Evolutionary conservation across 2,888 invertebrate genomes (phyloP).

Genomic region (Lomographa bimaculata): DNA sequence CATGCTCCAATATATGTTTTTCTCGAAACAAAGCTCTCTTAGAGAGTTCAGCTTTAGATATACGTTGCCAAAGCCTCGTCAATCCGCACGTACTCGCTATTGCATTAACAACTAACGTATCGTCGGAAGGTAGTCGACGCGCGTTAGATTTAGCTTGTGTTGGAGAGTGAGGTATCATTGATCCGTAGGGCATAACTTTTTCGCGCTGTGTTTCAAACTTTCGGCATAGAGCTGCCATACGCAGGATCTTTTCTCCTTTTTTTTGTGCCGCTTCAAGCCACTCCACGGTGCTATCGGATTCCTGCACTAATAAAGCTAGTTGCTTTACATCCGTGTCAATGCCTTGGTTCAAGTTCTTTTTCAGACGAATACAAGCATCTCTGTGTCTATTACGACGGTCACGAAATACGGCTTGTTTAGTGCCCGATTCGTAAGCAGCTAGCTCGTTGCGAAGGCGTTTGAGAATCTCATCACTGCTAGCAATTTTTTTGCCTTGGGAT

Average conservation of each 20-base stretch:
- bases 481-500: conserved; percentile 68
- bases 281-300: conserved; percentile 63
- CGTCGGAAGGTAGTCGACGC: conserved; percentile 53
- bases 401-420: conserved; percentile 70
- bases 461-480: conserved; percentile 61
- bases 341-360: conserved; percentile 53
- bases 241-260: conserved; percentile 79
- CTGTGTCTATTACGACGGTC: conserved; percentile 68
- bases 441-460: conserved; percentile 62
- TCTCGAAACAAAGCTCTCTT: conserved; percentile 64
- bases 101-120: conserved; percentile 59
- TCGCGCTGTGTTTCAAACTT: conserved; percentile 83
- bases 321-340: conserved; percentile 54
- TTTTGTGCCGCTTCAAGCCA: conserved; percentile 62
- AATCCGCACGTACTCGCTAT: conserved; percentile 61
- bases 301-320: conserved; percentile 56
- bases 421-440: conserved; percentile 70
- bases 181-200: conserved; percentile 70
- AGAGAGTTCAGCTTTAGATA: conserved; percentile 66
- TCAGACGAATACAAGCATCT: conserved; percentile 59
- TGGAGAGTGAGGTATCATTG: conserved; percentile 48
- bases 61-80: conserved; percentile 68
- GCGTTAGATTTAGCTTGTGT: conserved; percentile 44
- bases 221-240: conserved; percentile 77
- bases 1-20: conserved; percentile 59